phyloP scores from a whole-genome alignment of 2,888 invertebrate genomes.

The Clistopyga incitator region DNA sequence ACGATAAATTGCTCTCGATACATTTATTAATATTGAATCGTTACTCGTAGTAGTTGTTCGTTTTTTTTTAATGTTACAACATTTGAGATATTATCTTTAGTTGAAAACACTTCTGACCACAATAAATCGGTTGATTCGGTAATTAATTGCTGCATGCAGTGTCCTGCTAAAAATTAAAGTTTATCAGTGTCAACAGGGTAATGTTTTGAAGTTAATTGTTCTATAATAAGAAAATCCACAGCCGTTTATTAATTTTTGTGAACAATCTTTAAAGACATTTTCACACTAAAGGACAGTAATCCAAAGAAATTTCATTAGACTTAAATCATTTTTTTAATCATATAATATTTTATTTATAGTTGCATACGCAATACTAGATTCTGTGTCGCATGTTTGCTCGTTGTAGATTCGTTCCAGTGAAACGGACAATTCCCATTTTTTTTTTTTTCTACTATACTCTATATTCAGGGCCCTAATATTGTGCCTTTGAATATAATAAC shows the following conservation, averaged over 20 bases:
- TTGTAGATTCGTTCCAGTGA: constrained; percentile 40
- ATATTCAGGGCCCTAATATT: neutral
- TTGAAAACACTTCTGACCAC: neutral
- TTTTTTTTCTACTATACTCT: neutral
- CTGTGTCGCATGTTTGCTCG: constrained; percentile 58
- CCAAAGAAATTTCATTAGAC: too few species aligned
- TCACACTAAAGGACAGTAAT: too few species aligned
- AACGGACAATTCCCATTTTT: neutral
- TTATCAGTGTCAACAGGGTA: constrained; percentile 4
- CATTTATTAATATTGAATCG: constrained; percentile 35
- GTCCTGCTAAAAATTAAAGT: neutral
- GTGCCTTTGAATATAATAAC: neutral
- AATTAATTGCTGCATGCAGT: constrained; percentile 54
- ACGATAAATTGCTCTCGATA: constrained; percentile 31
- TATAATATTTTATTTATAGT: neutral
- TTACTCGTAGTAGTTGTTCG: constrained; percentile 33
- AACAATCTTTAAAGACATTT: too few species aligned
- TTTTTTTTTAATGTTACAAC: constrained; percentile 6
- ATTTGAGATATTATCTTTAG: constrained; percentile 1
- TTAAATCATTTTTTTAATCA: neutral
- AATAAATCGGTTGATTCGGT: neutral
- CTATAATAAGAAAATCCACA: too few species aligned
- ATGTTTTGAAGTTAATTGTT: neutral
- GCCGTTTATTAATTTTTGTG: too few species aligned
- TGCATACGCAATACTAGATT: neutral